These are phyloP conservation scores for Theristicus caerulescens DNA, from an alignment of 2,113 vertebrate genomes.

Conservation along the genomic window DNA sequence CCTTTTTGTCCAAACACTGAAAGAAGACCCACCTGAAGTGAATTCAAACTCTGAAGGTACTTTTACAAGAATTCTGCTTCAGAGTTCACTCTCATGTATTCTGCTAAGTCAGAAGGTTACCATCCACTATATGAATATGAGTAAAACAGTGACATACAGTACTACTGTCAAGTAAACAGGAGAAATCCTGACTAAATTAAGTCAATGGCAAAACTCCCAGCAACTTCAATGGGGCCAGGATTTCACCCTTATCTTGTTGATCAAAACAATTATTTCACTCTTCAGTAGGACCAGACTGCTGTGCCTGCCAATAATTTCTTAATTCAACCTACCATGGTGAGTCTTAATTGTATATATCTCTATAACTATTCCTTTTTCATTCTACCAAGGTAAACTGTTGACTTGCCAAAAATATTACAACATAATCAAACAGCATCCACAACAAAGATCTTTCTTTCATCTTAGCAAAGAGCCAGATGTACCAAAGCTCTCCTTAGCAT, in stretches of 20 bases:
- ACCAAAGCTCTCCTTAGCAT: not conserved
- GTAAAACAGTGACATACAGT: not conserved
- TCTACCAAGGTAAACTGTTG: not conserved
- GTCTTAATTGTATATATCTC: not conserved
- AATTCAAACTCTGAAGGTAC: constrained; percentile 25
- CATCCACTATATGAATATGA: not conserved
- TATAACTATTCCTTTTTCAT: not conserved
- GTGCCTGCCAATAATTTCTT: constrained; percentile 41
- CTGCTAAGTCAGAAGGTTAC: not conserved
- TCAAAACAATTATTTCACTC: constrained; percentile 2
- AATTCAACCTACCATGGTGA: not conserved
- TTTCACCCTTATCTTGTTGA: constrained; percentile 15
- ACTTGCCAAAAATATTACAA: not conserved
- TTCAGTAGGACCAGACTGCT: constrained; percentile 24
- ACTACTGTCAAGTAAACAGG: not conserved
- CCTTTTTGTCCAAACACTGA: not conserved
- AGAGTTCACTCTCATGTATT: not conserved
- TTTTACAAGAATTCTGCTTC: not conserved
- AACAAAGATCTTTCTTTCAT: not conserved
- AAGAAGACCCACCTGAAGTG: not conserved
- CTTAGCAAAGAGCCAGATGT: not conserved
- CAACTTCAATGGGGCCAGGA: not conserved
- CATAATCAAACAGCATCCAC: not conserved
- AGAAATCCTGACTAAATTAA: not conserved
- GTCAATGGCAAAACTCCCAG: not conserved